Evolutionary conservation across 2,113 vertebrate species (phyloP).

Genomic region (Pelecanoides urinatrix): DNA sequence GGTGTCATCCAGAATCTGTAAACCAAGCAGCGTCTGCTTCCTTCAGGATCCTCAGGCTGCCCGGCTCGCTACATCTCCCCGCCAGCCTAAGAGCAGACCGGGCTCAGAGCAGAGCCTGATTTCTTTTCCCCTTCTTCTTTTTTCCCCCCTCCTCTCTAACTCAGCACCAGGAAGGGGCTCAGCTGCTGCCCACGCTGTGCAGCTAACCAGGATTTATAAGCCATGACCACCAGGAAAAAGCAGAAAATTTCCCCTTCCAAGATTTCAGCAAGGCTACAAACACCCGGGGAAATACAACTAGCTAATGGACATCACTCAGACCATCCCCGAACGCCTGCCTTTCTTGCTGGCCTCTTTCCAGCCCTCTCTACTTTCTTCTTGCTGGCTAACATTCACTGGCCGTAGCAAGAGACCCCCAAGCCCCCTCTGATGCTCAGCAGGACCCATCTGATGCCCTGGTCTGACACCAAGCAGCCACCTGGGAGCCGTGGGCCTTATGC

Average conservation of each 20-base stretch:
- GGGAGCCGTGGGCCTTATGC: background rate
- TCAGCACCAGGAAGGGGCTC: background rate
- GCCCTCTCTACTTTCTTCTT: background rate
- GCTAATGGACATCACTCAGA: background rate
- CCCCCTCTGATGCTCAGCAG: background rate
- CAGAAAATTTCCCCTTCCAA: background rate
- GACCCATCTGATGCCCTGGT: background rate
- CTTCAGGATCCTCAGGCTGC: background rate
- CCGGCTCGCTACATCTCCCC: accelerated
- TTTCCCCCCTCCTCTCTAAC: background rate
- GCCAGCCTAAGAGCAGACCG: background rate
- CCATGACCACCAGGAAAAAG: background rate
- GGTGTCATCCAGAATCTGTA: background rate
- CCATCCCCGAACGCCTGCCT: accelerated
- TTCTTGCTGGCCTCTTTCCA: background rate
- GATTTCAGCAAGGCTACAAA: background rate
- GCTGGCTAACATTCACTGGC: background rate
- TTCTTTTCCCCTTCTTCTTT: background rate
- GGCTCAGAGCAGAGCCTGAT: background rate
- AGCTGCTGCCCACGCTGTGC: background rate
- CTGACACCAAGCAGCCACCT: background rate
- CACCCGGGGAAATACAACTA: background rate
- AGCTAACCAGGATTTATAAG: background rate
- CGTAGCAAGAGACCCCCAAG: background rate
- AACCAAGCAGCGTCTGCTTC: background rate